Evolutionary conservation across 2,113 vertebrate species (phyloP).

Genomic region (Indicator indicator): DNA sequence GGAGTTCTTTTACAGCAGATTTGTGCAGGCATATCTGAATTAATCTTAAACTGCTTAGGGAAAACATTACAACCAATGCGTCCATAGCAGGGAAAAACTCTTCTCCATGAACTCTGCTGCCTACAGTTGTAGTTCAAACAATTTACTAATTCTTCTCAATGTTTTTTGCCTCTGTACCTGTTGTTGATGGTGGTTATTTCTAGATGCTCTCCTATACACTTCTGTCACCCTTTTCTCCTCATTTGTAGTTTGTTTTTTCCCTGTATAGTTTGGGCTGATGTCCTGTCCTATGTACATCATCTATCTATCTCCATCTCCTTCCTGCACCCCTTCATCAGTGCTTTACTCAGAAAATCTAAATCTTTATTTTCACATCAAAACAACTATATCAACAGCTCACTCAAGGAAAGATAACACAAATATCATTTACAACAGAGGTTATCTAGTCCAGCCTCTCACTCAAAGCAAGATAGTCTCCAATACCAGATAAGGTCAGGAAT

Average conservation of each 20-base stretch:
- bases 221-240: not conserved
- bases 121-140: not conserved
- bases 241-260: not conserved
- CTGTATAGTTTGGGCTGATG: not conserved
- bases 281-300: fast-evolving
- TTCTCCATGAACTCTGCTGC: not conserved
- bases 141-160: too few species aligned
- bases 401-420: not conserved
- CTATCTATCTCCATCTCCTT: fast-evolving
- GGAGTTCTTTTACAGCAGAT: not conserved
- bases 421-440: not conserved
- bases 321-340: fast-evolving
- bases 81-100: not conserved
- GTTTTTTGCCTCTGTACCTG: not conserved
- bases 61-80: not conserved
- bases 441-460: not conserved
- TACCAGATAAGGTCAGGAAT: not conserved
- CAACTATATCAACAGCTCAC: not conserved
- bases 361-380: not conserved
- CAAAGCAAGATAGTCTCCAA: not conserved
- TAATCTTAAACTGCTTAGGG: not conserved
- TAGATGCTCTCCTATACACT: not conserved
- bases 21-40: not conserved
- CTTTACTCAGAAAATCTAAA: not conserved
- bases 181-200: not conserved